Conservation (phyloP, 2,113 vertebrate genomes). For the Poeciliopsis retropinna region DNA sequence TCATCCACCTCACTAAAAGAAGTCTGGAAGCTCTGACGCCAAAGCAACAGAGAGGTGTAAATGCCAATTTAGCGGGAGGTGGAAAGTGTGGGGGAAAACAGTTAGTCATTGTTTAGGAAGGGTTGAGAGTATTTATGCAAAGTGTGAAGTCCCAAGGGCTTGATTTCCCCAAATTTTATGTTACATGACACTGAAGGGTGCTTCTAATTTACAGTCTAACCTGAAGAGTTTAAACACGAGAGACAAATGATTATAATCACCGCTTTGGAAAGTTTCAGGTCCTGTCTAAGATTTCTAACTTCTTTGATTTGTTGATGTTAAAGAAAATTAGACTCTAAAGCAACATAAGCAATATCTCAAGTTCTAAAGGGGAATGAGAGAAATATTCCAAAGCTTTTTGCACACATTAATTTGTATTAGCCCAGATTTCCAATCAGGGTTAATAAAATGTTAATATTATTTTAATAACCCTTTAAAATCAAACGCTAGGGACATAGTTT, state of each 20-base stretch:
- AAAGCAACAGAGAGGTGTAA: constrained; percentile 51
- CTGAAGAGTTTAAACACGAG: neutral
- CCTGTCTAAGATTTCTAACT: neutral
- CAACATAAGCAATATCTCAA: too few relatives aligned
- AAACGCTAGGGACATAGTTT: too few relatives aligned
- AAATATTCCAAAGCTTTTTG: neutral
- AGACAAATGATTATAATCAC: neutral
- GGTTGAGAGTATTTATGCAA: constrained; percentile 16
- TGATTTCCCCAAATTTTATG: neutral
- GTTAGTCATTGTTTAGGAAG: constrained; percentile 39
- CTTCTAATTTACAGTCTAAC: neutral
- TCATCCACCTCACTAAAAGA: constrained; percentile 33
- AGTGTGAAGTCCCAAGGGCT: neutral
- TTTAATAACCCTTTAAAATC: too few relatives aligned
- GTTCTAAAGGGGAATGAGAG: neutral
- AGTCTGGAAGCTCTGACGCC: constrained; percentile 32
- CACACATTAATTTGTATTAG: neutral
- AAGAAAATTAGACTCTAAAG: too few relatives aligned
- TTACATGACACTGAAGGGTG: neutral
- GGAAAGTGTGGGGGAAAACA: constrained; percentile 18
- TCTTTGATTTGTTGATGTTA: neutral
- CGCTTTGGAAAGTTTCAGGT: neutral
- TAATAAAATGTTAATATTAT: too few relatives aligned
- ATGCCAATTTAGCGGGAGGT: constrained; percentile 36
- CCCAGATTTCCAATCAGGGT: too few relatives aligned